phyloP scores from a whole-genome alignment of 1,140 invertebrate species.

The Diabrotica undecimpunctata region DNA sequence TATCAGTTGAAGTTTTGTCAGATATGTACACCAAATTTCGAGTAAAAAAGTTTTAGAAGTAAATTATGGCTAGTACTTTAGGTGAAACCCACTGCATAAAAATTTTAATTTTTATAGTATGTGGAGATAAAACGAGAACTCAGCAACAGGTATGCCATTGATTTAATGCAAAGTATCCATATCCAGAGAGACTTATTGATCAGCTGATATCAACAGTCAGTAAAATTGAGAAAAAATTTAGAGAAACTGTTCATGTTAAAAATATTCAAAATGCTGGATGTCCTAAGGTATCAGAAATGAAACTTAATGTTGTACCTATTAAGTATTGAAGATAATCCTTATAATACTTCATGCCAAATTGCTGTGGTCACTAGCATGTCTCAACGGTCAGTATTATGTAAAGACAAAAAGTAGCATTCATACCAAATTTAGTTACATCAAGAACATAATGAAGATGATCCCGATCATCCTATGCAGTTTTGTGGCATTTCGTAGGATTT shows the following conservation, averaged over 20 bases:
- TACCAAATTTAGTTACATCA: background rate
- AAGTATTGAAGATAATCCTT: background rate
- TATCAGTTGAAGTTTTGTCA: too few species aligned
- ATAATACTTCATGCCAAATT: background rate
- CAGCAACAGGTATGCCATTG: background rate
- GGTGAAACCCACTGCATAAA: background rate
- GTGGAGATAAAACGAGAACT: too few species aligned
- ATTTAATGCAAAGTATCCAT: background rate
- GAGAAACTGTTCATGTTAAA: background rate
- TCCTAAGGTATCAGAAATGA: background rate
- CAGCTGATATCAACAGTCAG: too few species aligned
- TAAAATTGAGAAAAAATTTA: background rate
- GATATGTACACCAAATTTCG: too few species aligned
- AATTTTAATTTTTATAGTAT: background rate
- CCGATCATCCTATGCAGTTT: background rate
- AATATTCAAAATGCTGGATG: background rate
- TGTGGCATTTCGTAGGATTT: background rate
- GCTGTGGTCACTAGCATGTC: background rate
- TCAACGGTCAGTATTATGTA: background rate
- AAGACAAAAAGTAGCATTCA: background rate
- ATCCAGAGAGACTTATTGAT: background rate
- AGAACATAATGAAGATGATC: background rate
- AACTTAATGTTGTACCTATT: background rate
- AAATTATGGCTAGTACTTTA: background rate
- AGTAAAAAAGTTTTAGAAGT: background rate